phyloP scores from a whole-genome alignment of 1,140 invertebrate genomes.

The Popillia japonica region DNA sequence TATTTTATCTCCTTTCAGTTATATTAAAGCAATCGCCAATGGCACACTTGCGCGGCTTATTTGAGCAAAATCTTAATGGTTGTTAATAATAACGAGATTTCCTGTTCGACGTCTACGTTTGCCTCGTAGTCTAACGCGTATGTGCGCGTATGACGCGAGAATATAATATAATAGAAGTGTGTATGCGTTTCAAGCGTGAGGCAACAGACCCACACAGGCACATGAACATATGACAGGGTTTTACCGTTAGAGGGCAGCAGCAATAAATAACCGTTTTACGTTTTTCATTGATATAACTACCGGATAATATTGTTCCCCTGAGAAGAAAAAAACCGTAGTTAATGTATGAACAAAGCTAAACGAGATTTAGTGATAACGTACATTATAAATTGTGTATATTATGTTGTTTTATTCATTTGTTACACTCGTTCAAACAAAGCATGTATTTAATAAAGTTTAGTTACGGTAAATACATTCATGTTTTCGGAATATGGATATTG shows the following conservation, averaged over 20 bases:
- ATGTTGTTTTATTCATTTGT: background rate
- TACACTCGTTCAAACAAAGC: too few relatives aligned
- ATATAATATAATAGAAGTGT: too few relatives aligned
- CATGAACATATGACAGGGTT: background rate
- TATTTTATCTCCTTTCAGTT: too few relatives aligned
- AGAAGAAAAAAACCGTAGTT: background rate
- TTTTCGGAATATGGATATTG: too few relatives aligned
- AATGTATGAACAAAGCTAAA: conserved; percentile 2
- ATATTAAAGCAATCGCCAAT: background rate
- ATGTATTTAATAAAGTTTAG: too few relatives aligned
- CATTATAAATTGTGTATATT: background rate
- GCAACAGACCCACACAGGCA: background rate
- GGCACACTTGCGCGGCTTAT: background rate
- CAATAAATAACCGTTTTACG: conserved; percentile 31
- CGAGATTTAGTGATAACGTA: conserved; percentile 3
- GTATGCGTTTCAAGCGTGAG: too few relatives aligned
- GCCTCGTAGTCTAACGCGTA: background rate
- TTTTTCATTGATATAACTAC: conserved; percentile 26
- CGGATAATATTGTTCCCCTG: conserved; percentile 25
- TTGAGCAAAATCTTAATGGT: conserved; percentile 16
- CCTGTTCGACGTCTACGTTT: background rate
- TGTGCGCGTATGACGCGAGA: too few relatives aligned
- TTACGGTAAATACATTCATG: background rate
- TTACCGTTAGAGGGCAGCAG: conserved; percentile 16
- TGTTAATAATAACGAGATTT: conserved; percentile 20